These are phyloP conservation scores for Protonibea diacanthus DNA, from an alignment of 2,797 vertebrate genomes.

Conservation along the genomic window DNA sequence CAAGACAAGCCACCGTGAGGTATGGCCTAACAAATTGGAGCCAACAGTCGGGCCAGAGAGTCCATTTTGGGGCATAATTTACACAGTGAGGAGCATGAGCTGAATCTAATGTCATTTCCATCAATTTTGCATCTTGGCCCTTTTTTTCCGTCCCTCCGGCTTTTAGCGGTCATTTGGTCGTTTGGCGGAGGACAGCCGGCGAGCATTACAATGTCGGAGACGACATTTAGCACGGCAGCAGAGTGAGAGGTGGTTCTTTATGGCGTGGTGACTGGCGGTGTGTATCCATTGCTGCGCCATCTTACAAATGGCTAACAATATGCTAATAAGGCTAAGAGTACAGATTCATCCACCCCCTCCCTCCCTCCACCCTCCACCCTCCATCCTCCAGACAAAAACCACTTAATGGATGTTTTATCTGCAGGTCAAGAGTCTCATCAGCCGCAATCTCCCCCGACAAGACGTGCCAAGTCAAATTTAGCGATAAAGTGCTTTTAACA, in stretches of 20 bases:
- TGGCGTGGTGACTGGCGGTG: slow-evolving; percentile 67
- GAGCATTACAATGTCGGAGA: slow-evolving; percentile 73
- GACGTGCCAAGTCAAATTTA: slow-evolving; percentile 79
- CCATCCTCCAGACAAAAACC: slow-evolving; percentile 61
- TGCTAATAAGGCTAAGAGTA: slow-evolving; percentile 75
- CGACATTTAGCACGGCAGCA: slow-evolving; percentile 61
- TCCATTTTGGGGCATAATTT: slow-evolving; percentile 85
- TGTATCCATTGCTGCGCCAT: slow-evolving; percentile 50
- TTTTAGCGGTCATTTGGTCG: slow-evolving; percentile 79
- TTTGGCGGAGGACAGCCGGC: slow-evolving; percentile 66
- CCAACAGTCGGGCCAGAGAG: slow-evolving; percentile 80
- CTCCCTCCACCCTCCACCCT: not conserved
- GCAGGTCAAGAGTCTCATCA: slow-evolving; percentile 70
- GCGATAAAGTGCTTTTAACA: slow-evolving; percentile 79
- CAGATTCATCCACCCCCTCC: slow-evolving; percentile 53
- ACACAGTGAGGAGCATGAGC: slow-evolving; percentile 82
- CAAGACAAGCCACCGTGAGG: slow-evolving; percentile 76
- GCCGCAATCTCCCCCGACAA: slow-evolving; percentile 71
- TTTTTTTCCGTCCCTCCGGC: slow-evolving; percentile 57
- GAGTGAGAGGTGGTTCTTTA: slow-evolving; percentile 75
- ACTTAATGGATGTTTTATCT: slow-evolving; percentile 80
- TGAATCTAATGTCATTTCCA: slow-evolving; percentile 84
- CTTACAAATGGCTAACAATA: slow-evolving; percentile 74
- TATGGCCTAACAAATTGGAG: slow-evolving; percentile 83
- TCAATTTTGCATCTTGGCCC: slow-evolving; percentile 82